Evolutionary conservation across 2,113 vertebrate species (phyloP).

Genomic region (Campylomormyrus numenius): DNA sequence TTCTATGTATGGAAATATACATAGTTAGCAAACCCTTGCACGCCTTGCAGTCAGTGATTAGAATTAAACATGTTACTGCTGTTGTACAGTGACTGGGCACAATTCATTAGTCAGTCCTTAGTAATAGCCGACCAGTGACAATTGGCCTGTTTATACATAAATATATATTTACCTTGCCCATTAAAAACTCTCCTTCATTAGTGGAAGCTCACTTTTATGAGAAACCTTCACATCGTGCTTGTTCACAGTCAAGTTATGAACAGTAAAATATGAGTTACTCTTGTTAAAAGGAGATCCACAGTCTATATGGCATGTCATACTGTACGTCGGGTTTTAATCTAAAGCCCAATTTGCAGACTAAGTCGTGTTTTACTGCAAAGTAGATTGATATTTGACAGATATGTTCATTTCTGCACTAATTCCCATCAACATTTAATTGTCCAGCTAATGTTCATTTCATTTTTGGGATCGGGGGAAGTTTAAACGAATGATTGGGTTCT

Average conservation of each 20-base stretch:
- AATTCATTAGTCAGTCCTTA: not conserved
- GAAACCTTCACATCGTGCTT: not conserved
- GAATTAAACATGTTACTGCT: not conserved
- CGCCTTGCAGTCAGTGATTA: not conserved
- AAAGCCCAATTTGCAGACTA: not conserved
- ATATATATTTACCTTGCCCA: not conserved
- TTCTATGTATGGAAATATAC: not conserved
- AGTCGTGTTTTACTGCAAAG: not conserved
- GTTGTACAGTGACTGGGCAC: not conserved
- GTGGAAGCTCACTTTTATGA: not conserved
- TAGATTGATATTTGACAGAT: not conserved
- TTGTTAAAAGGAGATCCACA: not conserved
- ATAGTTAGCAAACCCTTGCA: not conserved
- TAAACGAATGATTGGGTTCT: too few species aligned
- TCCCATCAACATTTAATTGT: not conserved
- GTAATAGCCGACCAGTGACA: not conserved
- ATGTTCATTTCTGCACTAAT: not conserved
- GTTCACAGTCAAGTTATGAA: not conserved
- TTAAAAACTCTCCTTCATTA: not conserved
- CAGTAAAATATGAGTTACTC: not conserved
- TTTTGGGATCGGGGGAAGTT: not conserved
- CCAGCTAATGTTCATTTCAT: not conserved
- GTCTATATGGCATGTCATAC: not conserved
- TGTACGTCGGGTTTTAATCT: not conserved
- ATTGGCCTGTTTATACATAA: not conserved